These are phyloP conservation scores for Xestobium rufovillosum DNA, from an alignment of 2,888 invertebrate species.

Conservation along the genomic window DNA sequence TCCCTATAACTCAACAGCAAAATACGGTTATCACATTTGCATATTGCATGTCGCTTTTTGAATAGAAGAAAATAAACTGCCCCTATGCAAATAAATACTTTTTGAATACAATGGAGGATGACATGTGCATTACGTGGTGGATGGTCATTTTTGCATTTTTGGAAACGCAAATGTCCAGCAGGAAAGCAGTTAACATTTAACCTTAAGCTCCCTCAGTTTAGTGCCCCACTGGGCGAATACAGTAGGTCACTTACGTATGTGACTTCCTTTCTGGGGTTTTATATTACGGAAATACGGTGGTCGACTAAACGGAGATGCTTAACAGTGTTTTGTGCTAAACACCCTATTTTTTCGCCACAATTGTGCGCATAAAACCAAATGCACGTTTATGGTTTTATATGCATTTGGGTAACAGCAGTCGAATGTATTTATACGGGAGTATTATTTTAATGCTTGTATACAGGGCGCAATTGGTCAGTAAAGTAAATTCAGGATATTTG, in stretches of 20 bases:
- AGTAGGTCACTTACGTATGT: conserved; percentile 10
- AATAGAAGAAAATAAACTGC: conserved; percentile 28
- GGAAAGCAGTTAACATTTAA: conserved; percentile 38
- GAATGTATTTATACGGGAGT: conserved; percentile 2
- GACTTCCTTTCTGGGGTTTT: too few species aligned
- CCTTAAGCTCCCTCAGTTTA: conserved; percentile 26
- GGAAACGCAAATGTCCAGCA: conserved; percentile 34
- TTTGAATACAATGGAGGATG: conserved; percentile 26
- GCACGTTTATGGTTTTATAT: conserved; percentile 31
- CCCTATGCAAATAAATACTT: conserved; percentile 34
- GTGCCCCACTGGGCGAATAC: conserved; percentile 22
- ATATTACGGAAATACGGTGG: too few species aligned
- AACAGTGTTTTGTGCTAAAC: conserved; percentile 33
- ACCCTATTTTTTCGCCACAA: conserved; percentile 39
- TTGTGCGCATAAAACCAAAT: conserved; percentile 35
- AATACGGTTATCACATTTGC: not conserved
- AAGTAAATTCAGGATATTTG: too few species aligned
- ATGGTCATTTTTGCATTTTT: conserved; percentile 39
- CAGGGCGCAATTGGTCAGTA: too few species aligned
- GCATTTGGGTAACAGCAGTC: conserved; percentile 15
- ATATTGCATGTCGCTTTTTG: conserved; percentile 11
- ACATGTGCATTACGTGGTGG: conserved; percentile 27
- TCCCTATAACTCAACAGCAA: too few species aligned
- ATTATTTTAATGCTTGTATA: too few species aligned
- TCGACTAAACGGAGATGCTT: conserved; percentile 21